Percentiles rank a stretch among this genome's conserved stretches.
These are phyloP conservation scores for Diarsia dahlii DNA, from an alignment of 2,888 invertebrate genomes.

Conservation along the genomic window DNA sequence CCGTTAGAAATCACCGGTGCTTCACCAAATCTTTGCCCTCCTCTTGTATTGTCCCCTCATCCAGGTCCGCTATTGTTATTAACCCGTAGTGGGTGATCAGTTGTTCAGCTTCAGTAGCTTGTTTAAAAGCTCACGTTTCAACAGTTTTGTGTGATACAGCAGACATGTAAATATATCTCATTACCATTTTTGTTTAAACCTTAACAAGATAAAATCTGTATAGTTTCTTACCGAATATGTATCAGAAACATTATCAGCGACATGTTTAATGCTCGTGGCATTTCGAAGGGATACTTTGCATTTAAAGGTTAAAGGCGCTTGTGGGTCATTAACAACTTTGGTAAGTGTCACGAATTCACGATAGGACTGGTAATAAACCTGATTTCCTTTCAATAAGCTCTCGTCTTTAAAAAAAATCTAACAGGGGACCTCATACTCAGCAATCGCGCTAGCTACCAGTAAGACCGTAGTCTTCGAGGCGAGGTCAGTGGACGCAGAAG, in stretches of 20 bases:
- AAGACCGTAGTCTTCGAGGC: no score
- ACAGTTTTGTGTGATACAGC: slow-evolving; percentile 12
- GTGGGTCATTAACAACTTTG: slow-evolving; percentile 62
- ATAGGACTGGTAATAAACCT: slow-evolving; percentile 23
- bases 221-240: slow-evolving; percentile 34
- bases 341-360: slow-evolving; percentile 67
- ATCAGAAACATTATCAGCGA: slow-evolving; percentile 55
- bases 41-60: not conserved
- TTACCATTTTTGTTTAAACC: slow-evolving; percentile 43
- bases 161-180: slow-evolving; percentile 26
- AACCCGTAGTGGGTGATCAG: not conserved
- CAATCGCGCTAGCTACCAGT: no score
- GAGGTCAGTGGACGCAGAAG: no score
- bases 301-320: slow-evolving; percentile 78
- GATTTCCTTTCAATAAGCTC: slow-evolving; percentile 26
- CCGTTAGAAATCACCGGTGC: not conserved
- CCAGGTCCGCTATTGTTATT: not conserved
- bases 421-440: no score
- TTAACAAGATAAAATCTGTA: slow-evolving; percentile 48
- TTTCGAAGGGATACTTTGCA: slow-evolving; percentile 66
- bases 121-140: slow-evolving; percentile 10
- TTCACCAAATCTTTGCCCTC: not conserved
- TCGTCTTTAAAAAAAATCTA: slow-evolving; percentile 7
- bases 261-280: slow-evolving; percentile 57
- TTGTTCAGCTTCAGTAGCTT: not conserved